Evolutionary conservation across 2,888 invertebrate species (phyloP).

Genomic region (Tinea trinotella): DNA sequence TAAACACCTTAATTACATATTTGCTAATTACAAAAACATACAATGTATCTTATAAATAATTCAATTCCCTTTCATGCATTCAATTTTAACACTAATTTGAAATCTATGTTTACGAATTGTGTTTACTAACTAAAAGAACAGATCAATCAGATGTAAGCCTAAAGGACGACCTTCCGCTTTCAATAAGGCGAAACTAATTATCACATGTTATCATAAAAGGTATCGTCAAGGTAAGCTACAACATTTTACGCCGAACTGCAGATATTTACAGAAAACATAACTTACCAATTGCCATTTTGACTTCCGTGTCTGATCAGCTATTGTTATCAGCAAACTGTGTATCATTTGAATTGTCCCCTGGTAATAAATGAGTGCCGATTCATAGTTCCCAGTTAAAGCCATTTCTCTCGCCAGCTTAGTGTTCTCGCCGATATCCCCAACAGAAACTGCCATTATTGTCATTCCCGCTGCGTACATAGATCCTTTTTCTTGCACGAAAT

Average conservation of each 20-base stretch:
- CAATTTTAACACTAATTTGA: no score
- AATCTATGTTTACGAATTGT: no score
- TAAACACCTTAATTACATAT: no score
- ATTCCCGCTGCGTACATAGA: constrained; percentile 73
- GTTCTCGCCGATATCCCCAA: constrained; percentile 94
- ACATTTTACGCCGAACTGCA: constrained; percentile 26
- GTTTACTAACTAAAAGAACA: no score
- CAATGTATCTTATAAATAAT: no score
- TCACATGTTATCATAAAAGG: constrained; percentile 53
- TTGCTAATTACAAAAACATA: no score
- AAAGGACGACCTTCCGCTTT: constrained; percentile 54
- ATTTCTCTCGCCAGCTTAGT: constrained; percentile 95
- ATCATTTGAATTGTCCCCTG: constrained; percentile 94
- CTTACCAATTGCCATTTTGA: constrained; percentile 92
- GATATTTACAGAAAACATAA: constrained; percentile 28
- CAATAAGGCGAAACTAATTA: constrained; percentile 47
- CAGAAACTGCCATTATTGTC: constrained; percentile 89
- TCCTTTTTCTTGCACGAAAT: constrained; percentile 37
- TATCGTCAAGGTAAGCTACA: constrained; percentile 56
- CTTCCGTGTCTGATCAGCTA: constrained; percentile 85
- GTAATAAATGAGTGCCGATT: constrained; percentile 93
- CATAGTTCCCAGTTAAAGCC: constrained; percentile 96
- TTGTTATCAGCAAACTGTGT: constrained; percentile 84
- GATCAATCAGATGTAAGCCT: constrained; percentile 9
- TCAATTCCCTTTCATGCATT: no score